Evolutionary conservation across 1,140 invertebrate genomes (phyloP).

Genomic region (Cherax quadricarinatus): DNA sequence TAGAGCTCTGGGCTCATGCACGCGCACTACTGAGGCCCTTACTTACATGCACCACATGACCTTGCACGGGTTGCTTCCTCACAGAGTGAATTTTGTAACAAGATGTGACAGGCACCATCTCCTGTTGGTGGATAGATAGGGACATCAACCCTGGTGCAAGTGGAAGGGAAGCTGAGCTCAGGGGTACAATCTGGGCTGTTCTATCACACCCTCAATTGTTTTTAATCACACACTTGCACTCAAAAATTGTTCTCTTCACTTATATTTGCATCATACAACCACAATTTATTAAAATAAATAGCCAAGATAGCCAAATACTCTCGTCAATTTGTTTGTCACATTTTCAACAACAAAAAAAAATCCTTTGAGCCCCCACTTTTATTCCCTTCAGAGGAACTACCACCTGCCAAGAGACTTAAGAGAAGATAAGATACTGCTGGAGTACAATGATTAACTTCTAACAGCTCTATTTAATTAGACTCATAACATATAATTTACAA

Average conservation of each 20-base stretch:
- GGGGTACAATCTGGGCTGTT: slow-evolving; percentile 5
- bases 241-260: not conserved
- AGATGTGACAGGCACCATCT: slow-evolving; percentile 57
- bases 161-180: not conserved
- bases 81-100: slow-evolving; percentile 63
- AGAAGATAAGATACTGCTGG: not conserved
- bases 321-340: not conserved
- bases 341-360: not conserved
- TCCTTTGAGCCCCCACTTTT: not conserved
- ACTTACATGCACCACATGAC: slow-evolving; percentile 66
- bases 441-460: too few species aligned
- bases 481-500: too few species aligned
- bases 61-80: slow-evolving; percentile 55
- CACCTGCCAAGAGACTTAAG: not conserved
- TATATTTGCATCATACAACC: not conserved
- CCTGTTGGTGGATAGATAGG: slow-evolving; percentile 67
- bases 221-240: not conserved
- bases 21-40: slow-evolving; percentile 41
- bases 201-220: not conserved
- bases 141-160: slow-evolving; percentile 26
- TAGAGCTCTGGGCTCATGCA: slow-evolving; percentile 50
- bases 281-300: not conserved
- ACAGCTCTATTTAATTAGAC: too few species aligned
- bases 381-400: not conserved
- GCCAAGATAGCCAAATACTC: not conserved